Evolutionary conservation across 2,888 invertebrate species (phyloP), one percentile per base, ranked within the genome.

Genomic region (Drosophila suboccidentalis): DNA sequence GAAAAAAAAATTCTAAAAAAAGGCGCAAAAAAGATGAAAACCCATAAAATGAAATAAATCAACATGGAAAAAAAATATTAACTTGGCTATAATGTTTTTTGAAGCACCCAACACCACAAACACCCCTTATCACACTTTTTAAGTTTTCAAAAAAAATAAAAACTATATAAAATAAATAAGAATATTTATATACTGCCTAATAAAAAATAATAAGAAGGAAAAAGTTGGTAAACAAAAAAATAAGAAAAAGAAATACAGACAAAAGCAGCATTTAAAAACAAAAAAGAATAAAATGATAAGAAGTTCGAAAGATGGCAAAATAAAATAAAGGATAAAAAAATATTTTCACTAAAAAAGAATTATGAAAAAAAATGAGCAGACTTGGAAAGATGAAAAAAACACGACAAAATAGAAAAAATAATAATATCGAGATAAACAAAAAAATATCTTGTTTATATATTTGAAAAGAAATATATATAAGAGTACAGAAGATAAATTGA

Each of bases 21-120:
- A 88, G 89, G 80, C 83, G 80, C 58, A 80, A 86, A 89, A 87
- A 80, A 84, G 76, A 82, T 64, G 79, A 80, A 82, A 76, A 70
- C 54, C 51, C 69, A 69, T 80, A 83, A 82, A 80, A 80, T 75
- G 66, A 81, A 74, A 76, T 75, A 78, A 76, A 80, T 64, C 77
- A 69, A 78, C 78, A 79, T 86, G 72, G 68, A 75, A 74, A 74
- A 74, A 72, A 75, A 74, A 54, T 39, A 58, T 39, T 55, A 36
- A 63, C 90, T 89, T 91, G 91, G 90, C 91, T 92, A 92, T 92
- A 92, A 92, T 92, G 93, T 92, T 92, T 92, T 92, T 92, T 92
- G 93, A 92, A 87, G 86, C 86, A 85, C 90, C 86, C 83, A 88
- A 90, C 87, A 82, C 82, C 87, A 91, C 90, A 89, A 87, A 91